phyloP scores from a whole-genome alignment of 2,888 invertebrate genomes.

The Thecophora atra region DNA sequence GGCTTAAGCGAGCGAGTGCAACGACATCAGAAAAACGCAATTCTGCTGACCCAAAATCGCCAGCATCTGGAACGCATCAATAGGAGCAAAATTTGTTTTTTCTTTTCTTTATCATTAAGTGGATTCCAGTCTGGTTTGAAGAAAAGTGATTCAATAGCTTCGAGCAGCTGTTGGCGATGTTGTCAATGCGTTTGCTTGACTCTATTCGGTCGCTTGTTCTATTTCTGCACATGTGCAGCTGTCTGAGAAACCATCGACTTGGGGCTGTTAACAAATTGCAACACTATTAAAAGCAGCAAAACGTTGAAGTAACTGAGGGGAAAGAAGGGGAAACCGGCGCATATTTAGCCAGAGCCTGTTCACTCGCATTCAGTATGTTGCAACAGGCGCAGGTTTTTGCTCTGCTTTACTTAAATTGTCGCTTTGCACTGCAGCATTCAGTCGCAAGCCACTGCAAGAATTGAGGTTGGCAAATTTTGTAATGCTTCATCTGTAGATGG shows the following conservation, averaged over 20 bases:
- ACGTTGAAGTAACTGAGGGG: not conserved
- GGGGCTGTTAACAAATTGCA: not conserved
- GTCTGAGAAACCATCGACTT: not conserved
- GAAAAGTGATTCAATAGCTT: not conserved
- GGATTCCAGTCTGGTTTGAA: not conserved
- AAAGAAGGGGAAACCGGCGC: not conserved
- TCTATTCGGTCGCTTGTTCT: not conserved
- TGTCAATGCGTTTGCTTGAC: no score
- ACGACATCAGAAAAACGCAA: not conserved
- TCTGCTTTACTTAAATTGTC: not conserved
- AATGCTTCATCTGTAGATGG: not conserved
- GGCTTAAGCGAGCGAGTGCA: not conserved
- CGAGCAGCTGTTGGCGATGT: no score
- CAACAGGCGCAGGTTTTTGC: not conserved
- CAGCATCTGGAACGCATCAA: not conserved
- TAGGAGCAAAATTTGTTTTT: not conserved
- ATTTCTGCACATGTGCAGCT: slow-evolving; percentile 1
- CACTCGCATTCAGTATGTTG: not conserved
- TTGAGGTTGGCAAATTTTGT: not conserved
- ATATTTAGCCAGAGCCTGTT: slow-evolving; percentile 5
- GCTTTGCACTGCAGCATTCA: not conserved
- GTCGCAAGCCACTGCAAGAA: not conserved
- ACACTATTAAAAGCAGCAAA: not conserved
- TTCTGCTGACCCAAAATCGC: not conserved
- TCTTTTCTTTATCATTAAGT: not conserved